phyloP scores from a whole-genome alignment of 2,113 vertebrate species.

The Oryzias woworae region DNA sequence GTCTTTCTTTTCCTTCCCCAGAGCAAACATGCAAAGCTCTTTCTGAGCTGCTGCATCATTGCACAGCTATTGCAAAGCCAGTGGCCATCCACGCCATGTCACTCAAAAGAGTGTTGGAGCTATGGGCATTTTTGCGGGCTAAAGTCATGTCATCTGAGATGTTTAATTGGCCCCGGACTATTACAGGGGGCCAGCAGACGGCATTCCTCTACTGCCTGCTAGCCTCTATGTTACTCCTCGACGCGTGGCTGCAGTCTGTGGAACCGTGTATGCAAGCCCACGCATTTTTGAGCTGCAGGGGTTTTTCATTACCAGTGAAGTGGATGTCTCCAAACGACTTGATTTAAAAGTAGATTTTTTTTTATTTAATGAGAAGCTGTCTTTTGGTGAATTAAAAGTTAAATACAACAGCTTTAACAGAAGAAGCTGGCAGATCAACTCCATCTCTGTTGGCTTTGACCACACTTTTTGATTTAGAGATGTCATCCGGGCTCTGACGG shows the following conservation, averaged over 20 bases:
- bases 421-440: too few relatives aligned
- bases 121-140: constrained; percentile 90
- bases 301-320: background rate
- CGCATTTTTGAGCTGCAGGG: constrained; percentile 30
- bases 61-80: constrained; percentile 73
- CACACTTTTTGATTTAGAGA: too few relatives aligned
- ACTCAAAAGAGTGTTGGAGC: constrained; percentile 80
- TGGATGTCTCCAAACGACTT: background rate
- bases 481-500: background rate
- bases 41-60: constrained; percentile 74
- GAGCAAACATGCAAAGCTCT: constrained; percentile 52
- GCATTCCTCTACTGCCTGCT: constrained; percentile 85
- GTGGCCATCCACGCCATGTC: constrained; percentile 66
- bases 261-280: constrained; percentile 38
- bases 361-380: too few relatives aligned
- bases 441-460: too few relatives aligned
- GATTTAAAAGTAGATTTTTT: too few relatives aligned
- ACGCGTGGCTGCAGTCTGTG: constrained; percentile 40
- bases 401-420: too few relatives aligned
- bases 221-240: constrained; percentile 62
- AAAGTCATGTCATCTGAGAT: constrained; percentile 93
- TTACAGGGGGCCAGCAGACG: constrained; percentile 82
- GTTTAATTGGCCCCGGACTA: constrained; percentile 89
- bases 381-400: too few relatives aligned
- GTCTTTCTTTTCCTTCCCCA: constrained; percentile 26